Evolutionary conservation across 2,888 invertebrate species (phyloP).

Genomic region (Heliconius charithonia): DNA sequence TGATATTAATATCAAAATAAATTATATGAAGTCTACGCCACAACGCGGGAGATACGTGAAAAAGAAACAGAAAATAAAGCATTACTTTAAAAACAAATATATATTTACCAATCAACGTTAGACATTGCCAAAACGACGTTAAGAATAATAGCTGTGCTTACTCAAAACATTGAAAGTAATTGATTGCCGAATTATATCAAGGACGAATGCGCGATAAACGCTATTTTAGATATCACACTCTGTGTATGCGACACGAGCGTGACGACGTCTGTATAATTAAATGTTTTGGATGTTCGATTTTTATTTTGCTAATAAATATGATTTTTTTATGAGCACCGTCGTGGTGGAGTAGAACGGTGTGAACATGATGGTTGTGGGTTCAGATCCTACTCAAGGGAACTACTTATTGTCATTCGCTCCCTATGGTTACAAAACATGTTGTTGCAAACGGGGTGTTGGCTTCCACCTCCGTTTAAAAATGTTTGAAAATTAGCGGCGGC

Average conservation of each 20-base stretch:
- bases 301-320: too few relatives aligned
- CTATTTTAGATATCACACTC: slow-evolving; percentile 17
- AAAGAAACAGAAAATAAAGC: neutral
- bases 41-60: neutral
- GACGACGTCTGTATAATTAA: neutral
- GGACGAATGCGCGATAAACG: slow-evolving; percentile 22
- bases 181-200: slow-evolving; percentile 23
- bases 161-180: slow-evolving; percentile 19
- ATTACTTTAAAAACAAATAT: neutral
- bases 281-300: neutral
- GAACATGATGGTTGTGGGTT: too few relatives aligned
- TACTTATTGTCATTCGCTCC: too few relatives aligned
- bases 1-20: too few relatives aligned
- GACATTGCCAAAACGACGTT: slow-evolving; percentile 10
- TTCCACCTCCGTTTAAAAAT: too few relatives aligned
- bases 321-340: too few relatives aligned
- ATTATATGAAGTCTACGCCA: too few relatives aligned
- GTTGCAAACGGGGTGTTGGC: too few relatives aligned
- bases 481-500: too few relatives aligned
- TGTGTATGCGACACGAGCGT: neutral
- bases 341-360: too few relatives aligned
- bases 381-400: too few relatives aligned
- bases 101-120: slow-evolving; percentile 2
- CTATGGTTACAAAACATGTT: too few relatives aligned
- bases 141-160: neutral